Conservation (phyloP, 2,797 vertebrate species). For the Gobionotothen gibberifrons region DNA sequence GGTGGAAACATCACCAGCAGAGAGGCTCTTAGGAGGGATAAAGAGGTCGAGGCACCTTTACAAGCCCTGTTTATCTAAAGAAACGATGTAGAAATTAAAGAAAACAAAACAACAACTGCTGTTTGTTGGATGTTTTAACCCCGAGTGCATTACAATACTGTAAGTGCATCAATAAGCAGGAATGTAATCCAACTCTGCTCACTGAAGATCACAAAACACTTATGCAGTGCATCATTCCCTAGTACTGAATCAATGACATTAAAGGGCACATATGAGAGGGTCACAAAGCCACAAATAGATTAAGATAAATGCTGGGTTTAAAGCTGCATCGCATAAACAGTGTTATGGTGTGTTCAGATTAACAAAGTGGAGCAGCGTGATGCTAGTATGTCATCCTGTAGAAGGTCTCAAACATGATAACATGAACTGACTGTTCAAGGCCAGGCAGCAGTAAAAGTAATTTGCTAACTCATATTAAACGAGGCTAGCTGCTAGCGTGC, state of each 20-base stretch:
- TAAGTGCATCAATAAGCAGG: not conserved
- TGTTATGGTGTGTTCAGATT: not conserved
- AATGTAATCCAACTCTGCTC: slow-evolving; percentile 19
- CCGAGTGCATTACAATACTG: slow-evolving; percentile 21
- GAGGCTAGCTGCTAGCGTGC: not conserved
- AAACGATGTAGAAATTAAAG: not conserved
- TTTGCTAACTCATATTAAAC: not conserved
- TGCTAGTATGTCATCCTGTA: slow-evolving; percentile 18
- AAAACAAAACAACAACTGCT: not conserved
- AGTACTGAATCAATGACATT: not conserved
- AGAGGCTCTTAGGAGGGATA: not conserved
- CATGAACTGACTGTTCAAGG: not conserved
- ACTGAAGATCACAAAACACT: slow-evolving; percentile 10
- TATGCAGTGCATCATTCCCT: not conserved
- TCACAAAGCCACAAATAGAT: not conserved
- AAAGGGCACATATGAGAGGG: not conserved
- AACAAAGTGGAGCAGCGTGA: not conserved
- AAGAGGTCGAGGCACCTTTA: slow-evolving; percentile 5
- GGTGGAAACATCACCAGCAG: slow-evolving; percentile 15
- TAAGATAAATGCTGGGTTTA: not conserved
- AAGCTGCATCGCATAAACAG: slow-evolving; percentile 3
- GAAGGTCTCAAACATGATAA: slow-evolving; percentile 9
- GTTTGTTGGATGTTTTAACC: slow-evolving; percentile 34
- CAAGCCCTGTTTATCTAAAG: not conserved
- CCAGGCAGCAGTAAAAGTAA: not conserved